phyloP scores from a whole-genome alignment of 2,113 vertebrate species.

The Laterallus jamaicensis region DNA sequence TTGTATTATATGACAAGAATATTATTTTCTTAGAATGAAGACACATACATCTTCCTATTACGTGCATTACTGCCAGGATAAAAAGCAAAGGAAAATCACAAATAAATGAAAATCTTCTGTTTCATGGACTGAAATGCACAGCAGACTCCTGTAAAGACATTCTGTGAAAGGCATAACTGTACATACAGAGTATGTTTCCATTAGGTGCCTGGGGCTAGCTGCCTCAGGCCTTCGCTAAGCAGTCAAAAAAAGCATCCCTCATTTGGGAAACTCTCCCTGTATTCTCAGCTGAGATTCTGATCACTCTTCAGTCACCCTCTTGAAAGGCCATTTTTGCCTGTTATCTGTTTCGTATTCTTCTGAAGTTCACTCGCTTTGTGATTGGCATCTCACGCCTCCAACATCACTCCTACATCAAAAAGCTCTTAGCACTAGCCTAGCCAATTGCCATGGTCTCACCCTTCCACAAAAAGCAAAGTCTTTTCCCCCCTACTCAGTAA shows the following conservation, averaged over 20 bases:
- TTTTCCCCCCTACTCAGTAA: neutral
- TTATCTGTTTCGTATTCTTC: conserved; percentile 1
- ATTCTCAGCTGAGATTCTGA: neutral
- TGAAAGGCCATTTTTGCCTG: conserved; percentile 5
- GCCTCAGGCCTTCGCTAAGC: neutral
- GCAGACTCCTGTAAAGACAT: neutral
- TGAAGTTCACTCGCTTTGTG: conserved; percentile 1
- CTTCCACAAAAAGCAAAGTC: neutral
- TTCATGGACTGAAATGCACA: neutral
- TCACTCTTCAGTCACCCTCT: neutral
- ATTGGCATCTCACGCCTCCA: conserved; percentile 3
- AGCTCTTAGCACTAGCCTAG: neutral
- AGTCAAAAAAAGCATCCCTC: neutral
- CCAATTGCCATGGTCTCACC: neutral
- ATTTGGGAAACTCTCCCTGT: neutral
- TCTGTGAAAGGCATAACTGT: neutral
- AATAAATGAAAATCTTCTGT: neutral
- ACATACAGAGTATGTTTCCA: neutral
- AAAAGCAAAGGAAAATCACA: neutral
- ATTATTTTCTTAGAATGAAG: neutral
- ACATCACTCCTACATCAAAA: conserved; percentile 2
- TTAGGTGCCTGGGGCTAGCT: neutral
- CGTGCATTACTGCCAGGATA: neutral
- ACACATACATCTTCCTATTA: neutral
- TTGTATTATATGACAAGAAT: neutral